These are phyloP conservation scores for Conomelus anceps DNA, from an alignment of 2,888 invertebrate genomes.

Conservation along the genomic window DNA sequence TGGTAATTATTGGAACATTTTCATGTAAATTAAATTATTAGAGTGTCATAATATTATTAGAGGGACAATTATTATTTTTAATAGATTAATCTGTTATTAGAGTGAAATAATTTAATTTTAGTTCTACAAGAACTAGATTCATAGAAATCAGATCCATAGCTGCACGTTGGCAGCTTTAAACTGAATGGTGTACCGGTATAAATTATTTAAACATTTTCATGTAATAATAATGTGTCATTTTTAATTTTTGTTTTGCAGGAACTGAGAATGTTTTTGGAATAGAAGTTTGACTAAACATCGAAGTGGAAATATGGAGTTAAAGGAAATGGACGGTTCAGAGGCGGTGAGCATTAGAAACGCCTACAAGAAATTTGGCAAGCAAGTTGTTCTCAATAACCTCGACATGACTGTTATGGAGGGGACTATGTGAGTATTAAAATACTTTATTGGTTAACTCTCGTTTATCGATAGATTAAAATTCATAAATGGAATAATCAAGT, in stretches of 20 bases:
- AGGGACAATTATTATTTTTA: too few species aligned
- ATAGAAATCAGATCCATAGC: too few species aligned
- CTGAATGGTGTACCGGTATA: too few species aligned
- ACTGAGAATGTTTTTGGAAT: background rate
- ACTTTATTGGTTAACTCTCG: background rate
- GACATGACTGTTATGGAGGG: constrained; percentile 38
- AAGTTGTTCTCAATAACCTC: constrained; percentile 35
- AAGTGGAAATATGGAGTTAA: background rate
- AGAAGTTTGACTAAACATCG: background rate
- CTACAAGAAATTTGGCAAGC: constrained; percentile 35
- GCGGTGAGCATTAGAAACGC: constrained; percentile 32
- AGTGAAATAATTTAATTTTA: too few species aligned
- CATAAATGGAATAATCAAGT: too few species aligned
- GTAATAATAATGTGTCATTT: background rate
- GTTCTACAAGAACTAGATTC: too few species aligned
- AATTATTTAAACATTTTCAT: too few species aligned
- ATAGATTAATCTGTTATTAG: too few species aligned
- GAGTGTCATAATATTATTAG: too few species aligned
- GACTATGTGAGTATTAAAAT: constrained; percentile 35
- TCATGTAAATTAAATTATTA: too few species aligned
- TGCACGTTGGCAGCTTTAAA: too few species aligned
- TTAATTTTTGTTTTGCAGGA: background rate
- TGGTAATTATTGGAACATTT: too few species aligned
- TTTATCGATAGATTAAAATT: background rate
- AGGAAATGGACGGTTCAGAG: background rate